Base-by-base conservation (phyloP, 1,140 invertebrate genomes). In the Schlechtendalia chinensis region DNA sequence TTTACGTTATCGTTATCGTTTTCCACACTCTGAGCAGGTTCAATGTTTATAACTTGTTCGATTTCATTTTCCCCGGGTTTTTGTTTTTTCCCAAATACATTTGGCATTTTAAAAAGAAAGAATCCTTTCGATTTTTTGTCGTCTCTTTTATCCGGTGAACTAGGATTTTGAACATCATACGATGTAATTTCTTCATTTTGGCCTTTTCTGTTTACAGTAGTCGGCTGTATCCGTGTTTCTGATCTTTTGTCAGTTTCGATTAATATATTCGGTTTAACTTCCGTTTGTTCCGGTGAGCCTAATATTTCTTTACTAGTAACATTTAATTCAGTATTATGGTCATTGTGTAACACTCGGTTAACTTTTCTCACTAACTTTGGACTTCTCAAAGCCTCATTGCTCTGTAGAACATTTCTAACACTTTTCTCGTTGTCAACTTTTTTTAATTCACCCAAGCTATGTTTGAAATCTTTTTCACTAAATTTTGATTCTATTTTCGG, bases 71-170 rank as follows among this genome's bases (percentile, higher is more conserved):
- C 74, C 12, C n/a, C 39, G 47, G 19, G 29, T 79, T 61, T 79
- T 47, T 39, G 47, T 79, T 61, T 79, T 61, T 79, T 79, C 0
- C 8, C 8, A 79, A 79, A 79, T 17, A 79, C 58, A 79, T 79
- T 79, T 79, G 74, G 32, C 12, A 79, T 59, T 79, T 79, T 79
- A 47, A 79, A 61, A 11, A 19, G 29, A 27, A 75, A n/a, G 58
- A 79, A 79, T 29, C 32, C n/a, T 61, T 79, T 75, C 1, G 29
- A 32, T 32, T 56, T 58, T 39, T 59, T 79, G 2, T 79, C 58
- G 19, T 59, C 56, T 61, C 19, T 79, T 16, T 77, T 59, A 22
- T 45, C 54, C 6, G 22, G 16, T 1, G n/a, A 59, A 1, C 19
- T 6, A 1, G 16, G 1, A 5, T 54, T 69, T 69, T 24, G 17